phyloP scores from a whole-genome alignment of 2,113 vertebrate genomes.

The Nestor notabilis region DNA sequence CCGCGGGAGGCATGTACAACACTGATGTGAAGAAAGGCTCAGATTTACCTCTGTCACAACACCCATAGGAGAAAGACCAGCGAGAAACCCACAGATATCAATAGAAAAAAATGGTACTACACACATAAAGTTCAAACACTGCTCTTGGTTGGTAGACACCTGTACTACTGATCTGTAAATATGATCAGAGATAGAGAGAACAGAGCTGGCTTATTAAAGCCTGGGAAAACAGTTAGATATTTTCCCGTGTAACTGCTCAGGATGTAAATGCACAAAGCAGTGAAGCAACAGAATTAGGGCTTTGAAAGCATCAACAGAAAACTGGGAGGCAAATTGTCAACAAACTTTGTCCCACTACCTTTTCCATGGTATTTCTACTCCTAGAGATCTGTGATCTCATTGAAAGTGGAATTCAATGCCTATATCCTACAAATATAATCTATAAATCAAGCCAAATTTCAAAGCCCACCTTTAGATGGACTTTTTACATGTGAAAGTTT shows the following conservation, averaged over 20 bases:
- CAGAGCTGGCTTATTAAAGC: background rate
- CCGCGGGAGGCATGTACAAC: accelerated
- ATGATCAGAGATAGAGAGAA: background rate
- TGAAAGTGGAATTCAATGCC: background rate
- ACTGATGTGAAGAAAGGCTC: background rate
- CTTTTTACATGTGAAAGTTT: background rate
- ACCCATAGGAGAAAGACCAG: background rate
- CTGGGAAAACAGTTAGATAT: background rate
- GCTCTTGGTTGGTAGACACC: background rate
- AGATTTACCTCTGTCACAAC: background rate
- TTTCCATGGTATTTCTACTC: background rate
- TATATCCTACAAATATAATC: background rate
- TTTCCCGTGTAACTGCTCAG: background rate
- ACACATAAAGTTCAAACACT: background rate
- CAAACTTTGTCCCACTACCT: background rate
- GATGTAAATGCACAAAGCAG: background rate
- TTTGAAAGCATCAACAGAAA: background rate
- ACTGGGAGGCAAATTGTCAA: background rate
- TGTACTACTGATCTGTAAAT: background rate
- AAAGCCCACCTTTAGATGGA: background rate
- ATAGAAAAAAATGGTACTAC: background rate
- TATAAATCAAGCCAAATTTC: background rate
- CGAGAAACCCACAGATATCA: accelerated
- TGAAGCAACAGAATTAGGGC: background rate
- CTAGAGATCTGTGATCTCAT: background rate